Evolutionary conservation across 2,797 vertebrate species (phyloP).

Genomic region (Labroides dimidiatus): DNA sequence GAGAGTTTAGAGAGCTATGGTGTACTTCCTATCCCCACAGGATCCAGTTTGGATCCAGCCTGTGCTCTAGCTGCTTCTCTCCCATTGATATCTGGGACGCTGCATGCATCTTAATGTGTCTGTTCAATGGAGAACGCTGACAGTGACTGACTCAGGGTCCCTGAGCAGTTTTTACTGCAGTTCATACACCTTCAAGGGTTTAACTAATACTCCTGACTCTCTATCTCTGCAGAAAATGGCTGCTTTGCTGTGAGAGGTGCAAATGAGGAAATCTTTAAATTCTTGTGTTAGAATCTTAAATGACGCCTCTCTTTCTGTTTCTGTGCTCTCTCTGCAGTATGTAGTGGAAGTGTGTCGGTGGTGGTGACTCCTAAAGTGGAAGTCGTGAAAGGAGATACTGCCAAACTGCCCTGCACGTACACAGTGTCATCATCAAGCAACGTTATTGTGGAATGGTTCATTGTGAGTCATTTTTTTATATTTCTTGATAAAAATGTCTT

Average conservation of each 20-base stretch:
- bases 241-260: not conserved
- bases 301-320: conserved; percentile 2
- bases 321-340: conserved; percentile 68
- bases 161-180: conserved; percentile 25
- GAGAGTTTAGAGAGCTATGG: conserved; percentile 15
- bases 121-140: conserved; percentile 48
- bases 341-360: conserved; percentile 71
- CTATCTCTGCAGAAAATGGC: not conserved
- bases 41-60: conserved; percentile 36
- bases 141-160: conserved; percentile 27
- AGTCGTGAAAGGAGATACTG: conserved; percentile 74
- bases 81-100: conserved; percentile 51
- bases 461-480: conserved; percentile 79
- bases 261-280: not conserved
- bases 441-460: conserved; percentile 84
- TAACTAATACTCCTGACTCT: not conserved
- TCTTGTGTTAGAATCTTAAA: not conserved
- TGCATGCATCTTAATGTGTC: conserved; percentile 60
- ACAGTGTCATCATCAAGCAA: not conserved
- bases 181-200: conserved; percentile 23
- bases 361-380: conserved; percentile 75
- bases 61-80: conserved; percentile 22
- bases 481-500: not conserved
- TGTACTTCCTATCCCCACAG: conserved; percentile 28
- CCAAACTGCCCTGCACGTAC: conserved; percentile 80